Evolutionary conservation across 1,140 invertebrate genomes (phyloP), one percentile per base, ranked within the genome.

Genomic region (Hestina assimilis): DNA sequence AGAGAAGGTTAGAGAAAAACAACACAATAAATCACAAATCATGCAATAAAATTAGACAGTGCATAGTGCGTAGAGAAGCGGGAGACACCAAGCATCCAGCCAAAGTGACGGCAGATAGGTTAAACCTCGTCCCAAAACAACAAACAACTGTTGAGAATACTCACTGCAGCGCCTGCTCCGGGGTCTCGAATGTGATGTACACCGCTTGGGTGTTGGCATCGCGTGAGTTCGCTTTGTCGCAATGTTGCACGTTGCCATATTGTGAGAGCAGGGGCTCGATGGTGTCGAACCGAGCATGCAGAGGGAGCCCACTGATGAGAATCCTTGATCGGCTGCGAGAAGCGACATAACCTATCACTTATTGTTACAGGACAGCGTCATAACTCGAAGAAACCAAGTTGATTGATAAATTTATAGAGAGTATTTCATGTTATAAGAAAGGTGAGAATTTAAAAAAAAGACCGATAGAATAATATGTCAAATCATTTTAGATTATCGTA

Each of bases 121-220:
- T 38, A n/a, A 41, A 24, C 35, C 35, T 24, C 15, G 52, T 11
- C 31, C 35, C 54, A 46, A 28, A 47, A 47, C 45, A 19, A 19
- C 54, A 57, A 48, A 57, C 28, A 38, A n/a, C 41, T 56, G 23
- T 20, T 9, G 54, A 42, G 57, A 59, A 79, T 90, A 95, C 94
- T 94, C 90, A 96, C 95, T 94, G 93, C 91, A 96, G 95, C 83
- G 96, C 95, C 91, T 95, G 93, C 77, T 97, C 96, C 80, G 92
- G 92, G 69, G 92, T 95, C 89, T 96, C 95, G 92, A 95, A 97
- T 78, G 93, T 96, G 82, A 97, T 93, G 89, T 94, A 93, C 68
- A 96, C 92, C 66, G 92, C 92, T 89, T 95, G 93, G 70, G 93
- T 92, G 86, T 91, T 93, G 69, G 93, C 92, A 89, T 95, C 94